phyloP scores from a whole-genome alignment of 2,888 invertebrate species.

The Tillus elongatus region DNA sequence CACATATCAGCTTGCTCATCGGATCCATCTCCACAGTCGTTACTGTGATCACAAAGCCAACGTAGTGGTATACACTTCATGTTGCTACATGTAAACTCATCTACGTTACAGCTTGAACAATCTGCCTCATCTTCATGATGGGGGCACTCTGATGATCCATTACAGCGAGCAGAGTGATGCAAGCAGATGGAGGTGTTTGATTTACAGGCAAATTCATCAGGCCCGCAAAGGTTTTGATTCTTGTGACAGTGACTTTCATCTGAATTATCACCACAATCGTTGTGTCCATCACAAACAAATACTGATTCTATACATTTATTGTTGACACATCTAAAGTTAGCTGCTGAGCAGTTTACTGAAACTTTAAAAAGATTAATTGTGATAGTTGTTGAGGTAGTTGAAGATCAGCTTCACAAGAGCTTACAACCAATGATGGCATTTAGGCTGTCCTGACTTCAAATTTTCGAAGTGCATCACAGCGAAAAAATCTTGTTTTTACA shows the following conservation, averaged over 20 bases:
- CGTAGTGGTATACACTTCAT: conserved; percentile 49
- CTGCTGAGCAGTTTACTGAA: conserved; percentile 27
- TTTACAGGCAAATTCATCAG: conserved; percentile 45
- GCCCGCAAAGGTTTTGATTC: conserved; percentile 34
- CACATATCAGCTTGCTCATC: no score
- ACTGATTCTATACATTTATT: conserved; percentile 48
- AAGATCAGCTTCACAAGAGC: no score
- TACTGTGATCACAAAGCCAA: conserved; percentile 52
- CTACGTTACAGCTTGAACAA: conserved; percentile 41
- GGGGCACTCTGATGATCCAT: conserved; percentile 57
- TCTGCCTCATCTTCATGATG: conserved; percentile 59
- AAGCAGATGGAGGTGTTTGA: conserved; percentile 46
- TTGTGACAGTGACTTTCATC: conserved; percentile 45
- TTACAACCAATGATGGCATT: no score
- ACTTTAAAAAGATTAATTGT: conserved; percentile 12
- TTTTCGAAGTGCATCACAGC: no score
- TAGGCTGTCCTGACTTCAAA: no score
- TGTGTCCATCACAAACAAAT: conserved; percentile 49
- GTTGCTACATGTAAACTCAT: conserved; percentile 50
- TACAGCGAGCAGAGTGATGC: conserved; percentile 45
- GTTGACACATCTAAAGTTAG: conserved; percentile 44
- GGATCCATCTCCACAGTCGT: conserved; percentile 63
- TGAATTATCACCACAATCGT: conserved; percentile 51
- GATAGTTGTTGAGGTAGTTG: no score
- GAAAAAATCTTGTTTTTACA: no score